A percentile compares a stretch with the other conserved stretches of the same genome.
Conservation (phyloP, 1,140 invertebrate genomes). For the Pseudomyrmex concolor region DNA sequence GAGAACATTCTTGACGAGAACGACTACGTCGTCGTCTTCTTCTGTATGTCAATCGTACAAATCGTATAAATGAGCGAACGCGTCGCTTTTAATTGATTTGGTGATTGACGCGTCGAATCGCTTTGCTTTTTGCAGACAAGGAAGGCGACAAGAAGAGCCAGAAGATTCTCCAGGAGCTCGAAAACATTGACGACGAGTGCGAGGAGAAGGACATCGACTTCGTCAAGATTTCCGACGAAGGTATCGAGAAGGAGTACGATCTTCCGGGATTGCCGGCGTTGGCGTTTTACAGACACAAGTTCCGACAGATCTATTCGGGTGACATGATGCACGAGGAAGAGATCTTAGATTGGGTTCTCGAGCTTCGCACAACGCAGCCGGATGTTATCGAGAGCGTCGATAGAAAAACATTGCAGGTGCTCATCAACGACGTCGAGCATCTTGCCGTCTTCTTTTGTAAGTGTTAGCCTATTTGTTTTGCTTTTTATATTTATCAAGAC, state of each 20-base stretch:
- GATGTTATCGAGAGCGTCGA: slow-evolving; percentile 97
- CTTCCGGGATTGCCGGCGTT: slow-evolving; percentile 92
- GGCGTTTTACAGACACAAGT: slow-evolving; percentile 95
- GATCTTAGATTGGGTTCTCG: slow-evolving; percentile 95
- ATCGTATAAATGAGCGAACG: slow-evolving; percentile 64
- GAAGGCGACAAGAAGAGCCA: slow-evolving; percentile 96
- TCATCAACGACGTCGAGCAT: slow-evolving; percentile 96
- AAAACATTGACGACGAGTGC: slow-evolving; percentile 97
- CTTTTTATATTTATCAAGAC: background rate
- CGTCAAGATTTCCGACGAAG: slow-evolving; percentile 96
- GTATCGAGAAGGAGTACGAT: slow-evolving; percentile 95
- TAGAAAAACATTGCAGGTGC: slow-evolving; percentile 93
- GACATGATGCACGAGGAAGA: slow-evolving; percentile 96
- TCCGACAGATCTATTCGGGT: slow-evolving; percentile 93
- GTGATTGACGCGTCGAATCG: background rate
- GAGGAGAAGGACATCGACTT: slow-evolving; percentile 97
- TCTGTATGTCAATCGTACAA: slow-evolving; percentile 89
- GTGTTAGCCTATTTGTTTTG: slow-evolving; percentile 75
- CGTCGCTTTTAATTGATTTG: background rate
- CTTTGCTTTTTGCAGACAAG: slow-evolving; percentile 87
- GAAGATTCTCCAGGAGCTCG: slow-evolving; percentile 94
- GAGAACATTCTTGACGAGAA: slow-evolving; percentile 95
- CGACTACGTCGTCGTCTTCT: slow-evolving; percentile 95
- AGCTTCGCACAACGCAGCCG: slow-evolving; percentile 92
- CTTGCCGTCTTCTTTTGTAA: slow-evolving; percentile 97